Base-by-base conservation (phyloP, 2,888 invertebrate genomes). In the Aphidius colemani region DNA sequence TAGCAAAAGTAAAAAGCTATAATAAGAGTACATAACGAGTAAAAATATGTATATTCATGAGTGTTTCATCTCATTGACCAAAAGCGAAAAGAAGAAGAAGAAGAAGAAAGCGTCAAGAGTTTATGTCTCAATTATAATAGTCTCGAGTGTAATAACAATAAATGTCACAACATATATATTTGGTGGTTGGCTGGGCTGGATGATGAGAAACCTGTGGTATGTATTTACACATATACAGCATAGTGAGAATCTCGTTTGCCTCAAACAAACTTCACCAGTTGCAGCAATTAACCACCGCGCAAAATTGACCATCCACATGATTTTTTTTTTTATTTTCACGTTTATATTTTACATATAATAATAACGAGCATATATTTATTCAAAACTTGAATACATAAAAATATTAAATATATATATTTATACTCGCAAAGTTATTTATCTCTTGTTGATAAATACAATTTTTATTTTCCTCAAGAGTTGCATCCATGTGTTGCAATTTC, bases 81-180 rank as follows among this genome's bases (percentile, higher is more conserved):
- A 55, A 13, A 41, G 55, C 55, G 43, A 40, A n/a, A n/a, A n/a
- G 41, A 55, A 44, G 73, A 73, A 72, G 70, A 71, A 71, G 69
- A 72, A 71, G 71, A 50, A 46, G 66, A 56, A 59, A 63, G 60
- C 58, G 61, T 53, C 56, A 68, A 73, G 13, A 18, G 70, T 77
- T 77, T 75, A 75, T 75, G 75, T 75, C 75, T 75, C 75, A 76
- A 76, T 76, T 77, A 77, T 72, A 71, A 74, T 72, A 69, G 70
- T 69, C 73, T 71, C 71, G 71, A 64, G 39, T 70, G 74, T 74
- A 75, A 76, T 75, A 75, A 75, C 74, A 74, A 75, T 75, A 75
- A 75, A 75, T 70, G 75, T 74, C 75, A 73, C 73, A 30, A 30
- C 5, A 30, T 30, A 71, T 75, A 74, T 73, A 69, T 72, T 70